phyloP scores from a whole-genome alignment of 2,797 vertebrate genomes.

The Cephalopachus bancanus region DNA sequence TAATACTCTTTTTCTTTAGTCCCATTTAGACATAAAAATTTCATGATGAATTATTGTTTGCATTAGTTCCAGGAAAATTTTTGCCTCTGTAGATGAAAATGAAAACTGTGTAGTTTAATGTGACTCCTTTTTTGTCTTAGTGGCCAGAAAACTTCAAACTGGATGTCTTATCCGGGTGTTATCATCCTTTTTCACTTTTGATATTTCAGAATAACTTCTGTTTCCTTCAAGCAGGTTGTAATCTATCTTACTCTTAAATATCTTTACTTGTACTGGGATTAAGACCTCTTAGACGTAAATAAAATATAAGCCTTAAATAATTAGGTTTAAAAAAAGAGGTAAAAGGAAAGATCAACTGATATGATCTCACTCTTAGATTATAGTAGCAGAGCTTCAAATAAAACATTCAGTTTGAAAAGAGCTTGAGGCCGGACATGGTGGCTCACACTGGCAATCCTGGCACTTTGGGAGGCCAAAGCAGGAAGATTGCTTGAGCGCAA shows the following conservation, averaged over 20 bases:
- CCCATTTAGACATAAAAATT: constrained; percentile 9
- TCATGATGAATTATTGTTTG: constrained; percentile 35
- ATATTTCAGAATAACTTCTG: neutral
- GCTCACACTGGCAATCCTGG: neutral
- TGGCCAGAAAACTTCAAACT: constrained; percentile 52
- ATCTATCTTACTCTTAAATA: constrained; percentile 43
- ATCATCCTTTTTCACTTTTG: constrained; percentile 9
- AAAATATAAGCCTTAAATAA: constrained; percentile 1
- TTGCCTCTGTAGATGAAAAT: constrained; percentile 61
- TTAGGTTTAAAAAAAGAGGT: neutral
- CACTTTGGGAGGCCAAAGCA: too few species aligned
- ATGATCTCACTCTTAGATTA: neutral
- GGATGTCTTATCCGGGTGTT: constrained; percentile 55
- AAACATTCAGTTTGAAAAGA: neutral
- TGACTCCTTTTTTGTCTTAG: constrained; percentile 46
- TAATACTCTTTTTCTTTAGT: constrained; percentile 44
- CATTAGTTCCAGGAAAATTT: constrained; percentile 61
- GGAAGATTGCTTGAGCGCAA: neutral
- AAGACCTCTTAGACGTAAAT: neutral
- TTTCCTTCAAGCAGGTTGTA: neutral
- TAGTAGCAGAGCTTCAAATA: neutral
- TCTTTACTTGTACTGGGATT: neutral
- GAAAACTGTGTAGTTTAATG: constrained; percentile 62
- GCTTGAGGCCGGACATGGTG: neutral
- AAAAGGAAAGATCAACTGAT: neutral